Evolutionary conservation across 2,113 vertebrate genomes (phyloP), one percentile per base, ranked within the genome.

Genomic region (Pelecanus crispus): DNA sequence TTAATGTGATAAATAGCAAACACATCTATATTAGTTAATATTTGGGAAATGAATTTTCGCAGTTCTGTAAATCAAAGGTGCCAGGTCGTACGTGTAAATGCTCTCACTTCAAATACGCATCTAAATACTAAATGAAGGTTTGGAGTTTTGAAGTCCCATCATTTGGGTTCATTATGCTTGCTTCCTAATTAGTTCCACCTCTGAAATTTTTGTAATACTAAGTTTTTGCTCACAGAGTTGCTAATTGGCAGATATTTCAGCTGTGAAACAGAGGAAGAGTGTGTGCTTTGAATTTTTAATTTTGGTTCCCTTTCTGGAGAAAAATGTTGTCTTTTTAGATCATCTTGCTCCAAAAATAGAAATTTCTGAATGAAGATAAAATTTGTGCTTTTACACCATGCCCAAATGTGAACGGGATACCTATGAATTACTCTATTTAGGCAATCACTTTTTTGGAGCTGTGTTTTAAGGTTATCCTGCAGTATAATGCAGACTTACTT

Each of bases 201-300:
- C 90, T 67, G 52, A 91, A 74, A 79, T 52, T 71, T 87, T 81
- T 87, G 44, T 56, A 50, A 1, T 40, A 61, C 85, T 81, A 87
- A 50, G 13, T 75, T 93, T 93, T 81, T 94, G 53, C 63, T 93
- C 82, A 73, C 82, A 80, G 59, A 91, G 62, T 80, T 90, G 50
- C 53, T 82, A 61, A 55, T 75, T 75, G 88, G 53, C 62, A 83
- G 71, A 44, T 72, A 86, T 63, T 90, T 94, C 66, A 82, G 42
- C 82, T 93, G 88, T 88, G 91, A 92, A 92, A 89, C 17, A 42
- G 53, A 45, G 52, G 67, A 52, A 88, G 56, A 87, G 8, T 44
- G 36, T 68, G 73, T 92, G 81, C 73, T 81, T 79, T 75, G 68
- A 92, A 85, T 92, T 81, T 89, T 91, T 91, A 59, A 79, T 91